Percentiles rank a stretch among this genome's conserved stretches.
phyloP scores from a whole-genome alignment of 2,797 vertebrate species.

The Acanthiza pusilla region DNA sequence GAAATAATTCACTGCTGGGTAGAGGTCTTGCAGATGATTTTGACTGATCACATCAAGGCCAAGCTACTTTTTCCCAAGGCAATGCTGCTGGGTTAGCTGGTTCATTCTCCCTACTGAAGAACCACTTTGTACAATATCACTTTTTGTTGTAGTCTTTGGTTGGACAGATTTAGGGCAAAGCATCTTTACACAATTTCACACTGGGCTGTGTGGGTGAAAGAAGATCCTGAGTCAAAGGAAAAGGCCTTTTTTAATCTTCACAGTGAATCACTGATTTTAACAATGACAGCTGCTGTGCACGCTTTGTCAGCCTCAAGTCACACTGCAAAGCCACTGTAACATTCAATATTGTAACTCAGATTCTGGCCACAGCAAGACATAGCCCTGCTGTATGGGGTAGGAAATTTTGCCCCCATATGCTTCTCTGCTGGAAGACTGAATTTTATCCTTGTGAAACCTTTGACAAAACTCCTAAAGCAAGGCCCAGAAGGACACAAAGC shows the following conservation, averaged over 20 bases:
- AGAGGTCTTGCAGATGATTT: not conserved
- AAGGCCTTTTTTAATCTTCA: not conserved
- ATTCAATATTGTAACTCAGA: not conserved
- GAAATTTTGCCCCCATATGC: not conserved
- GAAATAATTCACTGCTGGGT: not conserved
- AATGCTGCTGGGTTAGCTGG: not conserved
- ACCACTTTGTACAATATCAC: not conserved
- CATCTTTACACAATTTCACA: not conserved
- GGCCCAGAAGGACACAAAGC: not conserved
- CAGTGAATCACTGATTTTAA: not conserved
- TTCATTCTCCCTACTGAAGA: not conserved
- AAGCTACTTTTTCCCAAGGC: not conserved
- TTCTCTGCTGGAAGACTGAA: not conserved
- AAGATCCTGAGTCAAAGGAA: not conserved
- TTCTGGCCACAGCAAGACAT: not conserved
- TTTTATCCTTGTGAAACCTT: not conserved
- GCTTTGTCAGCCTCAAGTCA: not conserved
- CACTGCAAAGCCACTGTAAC: not conserved
- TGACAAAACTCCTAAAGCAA: not conserved
- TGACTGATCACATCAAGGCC: not conserved
- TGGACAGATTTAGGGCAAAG: not conserved
- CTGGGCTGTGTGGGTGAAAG: not conserved
- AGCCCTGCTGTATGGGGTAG: not conserved
- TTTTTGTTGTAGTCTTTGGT: not conserved
- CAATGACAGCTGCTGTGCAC: not conserved